Percentiles rank a stretch among this genome's conserved stretches.
Evolutionary conservation across 2,797 vertebrate genomes (phyloP).

Genomic region (Pipistrellus kuhlii): DNA sequence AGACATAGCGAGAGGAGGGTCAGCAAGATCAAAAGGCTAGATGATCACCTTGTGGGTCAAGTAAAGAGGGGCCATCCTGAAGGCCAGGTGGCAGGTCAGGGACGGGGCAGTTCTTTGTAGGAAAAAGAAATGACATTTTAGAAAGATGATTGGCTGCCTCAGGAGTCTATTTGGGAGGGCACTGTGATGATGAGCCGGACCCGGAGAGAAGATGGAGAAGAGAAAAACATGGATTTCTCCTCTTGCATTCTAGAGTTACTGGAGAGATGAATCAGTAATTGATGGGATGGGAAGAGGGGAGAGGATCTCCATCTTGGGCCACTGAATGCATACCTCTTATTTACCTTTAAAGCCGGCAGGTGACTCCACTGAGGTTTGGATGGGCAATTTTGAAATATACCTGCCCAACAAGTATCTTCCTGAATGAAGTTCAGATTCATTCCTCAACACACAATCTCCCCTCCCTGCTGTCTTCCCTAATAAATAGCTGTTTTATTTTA

Average conservation of each 20-base stretch:
- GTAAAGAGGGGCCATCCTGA: neutral
- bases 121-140: neutral
- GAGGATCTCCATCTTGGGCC: neutral
- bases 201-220: neutral
- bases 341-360: neutral
- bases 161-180: neutral
- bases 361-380: neutral
- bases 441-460: neutral
- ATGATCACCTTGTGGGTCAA: too few relatives aligned
- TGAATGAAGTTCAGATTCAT: neutral
- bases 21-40: neutral
- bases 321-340: neutral
- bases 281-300: neutral
- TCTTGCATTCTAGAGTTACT: neutral
- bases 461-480: neutral
- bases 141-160: neutral
- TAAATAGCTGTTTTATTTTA: neutral
- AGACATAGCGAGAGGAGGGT: too few relatives aligned
- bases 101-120: neutral
- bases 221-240: neutral
- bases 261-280: neutral
- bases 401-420: neutral
- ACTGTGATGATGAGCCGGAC: neutral
- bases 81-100: accelerated
- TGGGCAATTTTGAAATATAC: neutral